Evolutionary conservation across 2,888 invertebrate genomes (phyloP), one percentile per base, ranked within the genome.

Genomic region (Octodonta nipae): DNA sequence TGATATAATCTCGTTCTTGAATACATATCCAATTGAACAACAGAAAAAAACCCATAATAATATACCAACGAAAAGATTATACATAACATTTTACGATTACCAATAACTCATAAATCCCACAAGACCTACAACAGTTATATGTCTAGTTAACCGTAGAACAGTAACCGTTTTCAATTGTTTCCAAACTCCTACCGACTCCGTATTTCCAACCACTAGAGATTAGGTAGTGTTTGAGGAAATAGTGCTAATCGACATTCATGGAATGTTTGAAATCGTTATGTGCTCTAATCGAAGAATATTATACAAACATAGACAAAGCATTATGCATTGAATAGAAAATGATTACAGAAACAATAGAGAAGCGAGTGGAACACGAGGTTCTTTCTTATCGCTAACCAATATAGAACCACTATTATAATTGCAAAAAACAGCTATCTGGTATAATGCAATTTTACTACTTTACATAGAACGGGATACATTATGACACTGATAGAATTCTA

Each of bases 391-490:
- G 37, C 32, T 36, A 27, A 22, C 40, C 35, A 38, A 33, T 40
- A 38, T 33, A 17, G 34, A 38, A 35, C 35, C 42, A 36, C 42
- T 35, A 45, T 43, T 45, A 45, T 42, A 45, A 45, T 43, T 42
- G 45, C 43, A 42, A 41, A 42, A 43, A 45, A 37, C 37, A 32
- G 36, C 34, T 34, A 38, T 41, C 43, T 32, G 33, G 40, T 38
- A 43, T 45, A 42, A 43, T 39, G 39, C 45, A 35, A 38, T 39
- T 37, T 37, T 35, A 30, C 29, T 39, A 42, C n/a, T 42, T 42
- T 36, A 38, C 40, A 39, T 38, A 38, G 35, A 25, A 31, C 34
- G 26, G 33, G 38, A 37, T 40, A 29, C 40, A 40, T 40, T 38
- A 40, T 42, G 40, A 36, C 38, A 32, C 30, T 26, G 38, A 40